Evolutionary conservation across 2,797 vertebrate species (phyloP).

Genomic region (Tokudaia muenninki): DNA sequence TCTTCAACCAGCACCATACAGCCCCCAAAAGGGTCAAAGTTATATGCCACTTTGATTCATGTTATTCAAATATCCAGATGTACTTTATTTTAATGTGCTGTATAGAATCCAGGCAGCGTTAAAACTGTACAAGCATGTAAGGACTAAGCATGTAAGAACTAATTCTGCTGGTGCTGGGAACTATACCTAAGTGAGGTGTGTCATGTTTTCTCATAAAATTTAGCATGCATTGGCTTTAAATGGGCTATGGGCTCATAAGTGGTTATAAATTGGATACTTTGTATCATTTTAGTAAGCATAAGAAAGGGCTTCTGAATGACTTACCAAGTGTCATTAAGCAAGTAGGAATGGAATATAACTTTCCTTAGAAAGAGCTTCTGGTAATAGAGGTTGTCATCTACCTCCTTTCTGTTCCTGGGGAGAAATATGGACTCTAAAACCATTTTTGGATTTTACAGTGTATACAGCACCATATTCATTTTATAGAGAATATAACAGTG

Average conservation of each 20-base stretch:
- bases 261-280: slow-evolving; percentile 58
- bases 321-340: slow-evolving; percentile 59
- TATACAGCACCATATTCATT: not conserved
- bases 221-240: slow-evolving; percentile 7
- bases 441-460: slow-evolving; percentile 34
- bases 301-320: slow-evolving; percentile 40
- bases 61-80: too few relatives aligned
- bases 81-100: not conserved
- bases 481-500: slow-evolving; percentile 38
- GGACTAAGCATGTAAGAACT: not conserved
- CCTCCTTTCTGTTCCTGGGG: not conserved
- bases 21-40: not conserved
- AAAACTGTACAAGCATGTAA: not conserved
- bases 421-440: slow-evolving; percentile 55
- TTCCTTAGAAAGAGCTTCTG: slow-evolving; percentile 1
- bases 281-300: slow-evolving; percentile 18
- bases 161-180: not conserved
- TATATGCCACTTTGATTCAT: not conserved
- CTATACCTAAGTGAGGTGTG: slow-evolving; percentile 5
- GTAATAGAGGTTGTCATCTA: not conserved
- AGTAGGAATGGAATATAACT: slow-evolving; percentile 6
- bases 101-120: not conserved
- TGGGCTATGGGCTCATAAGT: slow-evolving; percentile 34
- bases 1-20: not conserved
- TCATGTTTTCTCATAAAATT: slow-evolving; percentile 63